phyloP scores from a whole-genome alignment of 2,888 invertebrate genomes.

The Drosophila maculinotata region DNA sequence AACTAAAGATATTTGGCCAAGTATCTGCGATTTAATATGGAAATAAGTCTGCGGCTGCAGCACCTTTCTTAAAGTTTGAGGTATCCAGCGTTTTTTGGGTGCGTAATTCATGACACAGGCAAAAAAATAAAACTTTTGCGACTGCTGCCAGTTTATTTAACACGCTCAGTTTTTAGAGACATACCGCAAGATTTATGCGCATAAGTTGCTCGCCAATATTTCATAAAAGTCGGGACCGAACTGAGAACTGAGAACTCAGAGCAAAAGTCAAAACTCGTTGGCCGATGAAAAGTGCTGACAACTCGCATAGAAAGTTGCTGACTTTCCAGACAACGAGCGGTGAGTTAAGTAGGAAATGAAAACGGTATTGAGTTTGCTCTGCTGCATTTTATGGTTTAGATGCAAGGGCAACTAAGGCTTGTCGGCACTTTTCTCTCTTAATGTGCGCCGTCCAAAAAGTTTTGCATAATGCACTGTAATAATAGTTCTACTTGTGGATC shows the following conservation, averaged over 20 bases:
- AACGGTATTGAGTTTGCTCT: constrained; percentile 43
- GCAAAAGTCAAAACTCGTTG: constrained; percentile 54
- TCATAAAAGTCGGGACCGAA: constrained; percentile 69
- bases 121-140: constrained; percentile 35
- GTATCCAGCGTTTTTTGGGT: constrained; percentile 3
- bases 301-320: constrained; percentile 74
- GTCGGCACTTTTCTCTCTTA: constrained; percentile 32
- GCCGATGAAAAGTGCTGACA: constrained; percentile 71
- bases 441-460: constrained; percentile 49
- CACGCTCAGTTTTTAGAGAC: constrained; percentile 38
- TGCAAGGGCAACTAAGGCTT: constrained; percentile 17
- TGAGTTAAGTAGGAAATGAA: constrained; percentile 50
- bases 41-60: too few relatives aligned
- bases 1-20: constrained; percentile 10
- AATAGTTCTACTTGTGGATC: constrained; percentile 32
- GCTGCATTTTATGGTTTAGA: constrained; percentile 52
- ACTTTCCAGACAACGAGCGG: constrained; percentile 66
- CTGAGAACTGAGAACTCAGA: constrained; percentile 11
- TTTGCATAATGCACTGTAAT: constrained; percentile 68
- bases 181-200: constrained; percentile 72
- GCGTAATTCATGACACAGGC: constrained; percentile 24
- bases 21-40: constrained; percentile 30
- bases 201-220: constrained; percentile 78
- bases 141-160: constrained; percentile 63
- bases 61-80: neutral